phyloP scores from a whole-genome alignment of 2,888 invertebrate species.

The Scaptomyza reducta region DNA sequence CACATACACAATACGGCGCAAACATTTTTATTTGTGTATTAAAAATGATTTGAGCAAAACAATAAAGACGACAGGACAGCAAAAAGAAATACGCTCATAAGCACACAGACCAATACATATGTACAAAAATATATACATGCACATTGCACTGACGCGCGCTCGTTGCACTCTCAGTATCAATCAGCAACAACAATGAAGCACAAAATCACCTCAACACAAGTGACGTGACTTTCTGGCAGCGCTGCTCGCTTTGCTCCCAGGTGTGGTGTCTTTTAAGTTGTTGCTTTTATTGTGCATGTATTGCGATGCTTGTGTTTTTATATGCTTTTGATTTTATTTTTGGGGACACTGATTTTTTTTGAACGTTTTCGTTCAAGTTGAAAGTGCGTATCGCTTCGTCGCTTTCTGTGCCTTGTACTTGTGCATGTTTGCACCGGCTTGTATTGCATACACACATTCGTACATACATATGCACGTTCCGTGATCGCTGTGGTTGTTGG shows the following conservation, averaged over 20 bases:
- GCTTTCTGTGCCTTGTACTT: slow-evolving; percentile 9
- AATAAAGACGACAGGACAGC: slow-evolving; percentile 48
- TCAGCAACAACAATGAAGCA: slow-evolving; percentile 30
- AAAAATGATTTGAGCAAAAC: slow-evolving; percentile 37
- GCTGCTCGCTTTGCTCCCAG: slow-evolving; percentile 52
- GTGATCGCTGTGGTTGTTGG: slow-evolving; percentile 4
- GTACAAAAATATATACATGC: slow-evolving; percentile 1
- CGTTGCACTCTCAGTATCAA: slow-evolving; percentile 53
- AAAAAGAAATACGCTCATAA: slow-evolving; percentile 47
- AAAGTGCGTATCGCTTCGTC: slow-evolving; percentile 49
- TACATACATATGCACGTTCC: slow-evolving; percentile 2
- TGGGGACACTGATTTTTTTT: slow-evolving; percentile 64
- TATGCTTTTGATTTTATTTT: slow-evolving; percentile 50
- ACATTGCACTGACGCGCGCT: slow-evolving; percentile 55
- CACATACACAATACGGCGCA: slow-evolving; percentile 5
- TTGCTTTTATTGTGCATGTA: slow-evolving; percentile 37
- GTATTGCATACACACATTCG: slow-evolving; percentile 6
- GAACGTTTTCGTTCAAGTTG: slow-evolving; percentile 46
- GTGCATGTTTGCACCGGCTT: slow-evolving; percentile 33
- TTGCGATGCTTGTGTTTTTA: slow-evolving; percentile 16
- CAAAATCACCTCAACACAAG: slow-evolving; percentile 44
- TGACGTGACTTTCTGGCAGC: slow-evolving; percentile 64
- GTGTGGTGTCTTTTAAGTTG: slow-evolving; percentile 37
- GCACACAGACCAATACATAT: slow-evolving; percentile 8
- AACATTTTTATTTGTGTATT: slow-evolving; percentile 7